Conservation (phyloP, 2,888 invertebrate genomes). For the Rhogogaster chlorosoma region DNA sequence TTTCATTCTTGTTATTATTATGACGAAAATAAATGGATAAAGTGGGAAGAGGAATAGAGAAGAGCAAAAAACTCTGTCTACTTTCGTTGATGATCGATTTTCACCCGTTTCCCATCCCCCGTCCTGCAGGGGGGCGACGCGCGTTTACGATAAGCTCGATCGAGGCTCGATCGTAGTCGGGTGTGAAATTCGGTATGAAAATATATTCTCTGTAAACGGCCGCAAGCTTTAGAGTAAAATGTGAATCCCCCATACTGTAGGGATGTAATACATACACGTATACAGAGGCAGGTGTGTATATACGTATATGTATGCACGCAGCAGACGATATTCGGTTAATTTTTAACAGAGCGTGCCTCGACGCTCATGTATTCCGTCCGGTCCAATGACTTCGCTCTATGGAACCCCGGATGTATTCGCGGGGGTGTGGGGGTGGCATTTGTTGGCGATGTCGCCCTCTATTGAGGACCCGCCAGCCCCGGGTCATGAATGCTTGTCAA, state of each 20-base stretch:
- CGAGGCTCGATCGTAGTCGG: constrained; percentile 35
- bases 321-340: constrained; percentile 64
- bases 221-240: not conserved
- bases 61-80: not conserved
- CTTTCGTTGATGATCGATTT: not conserved
- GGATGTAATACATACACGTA: not conserved
- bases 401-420: constrained; percentile 48
- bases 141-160: constrained; percentile 45
- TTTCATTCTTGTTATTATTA: not conserved
- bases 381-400: constrained; percentile 62
- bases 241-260: not conserved
- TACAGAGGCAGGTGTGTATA: not conserved
- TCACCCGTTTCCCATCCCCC: not conserved
- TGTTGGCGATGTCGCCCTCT: constrained; percentile 70
- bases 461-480: constrained; percentile 66
- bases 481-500: constrained; percentile 74
- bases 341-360: constrained; percentile 60
- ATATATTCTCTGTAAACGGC: constrained; percentile 9
- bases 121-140: not conserved
- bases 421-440: constrained; percentile 58
- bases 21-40: not conserved
- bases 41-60: not conserved
- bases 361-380: constrained; percentile 61
- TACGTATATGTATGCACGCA: not conserved
- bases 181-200: constrained; percentile 29